Evolutionary conservation across 2,797 vertebrate genomes (phyloP).

Genomic region (Centroberyx gerrardi): DNA sequence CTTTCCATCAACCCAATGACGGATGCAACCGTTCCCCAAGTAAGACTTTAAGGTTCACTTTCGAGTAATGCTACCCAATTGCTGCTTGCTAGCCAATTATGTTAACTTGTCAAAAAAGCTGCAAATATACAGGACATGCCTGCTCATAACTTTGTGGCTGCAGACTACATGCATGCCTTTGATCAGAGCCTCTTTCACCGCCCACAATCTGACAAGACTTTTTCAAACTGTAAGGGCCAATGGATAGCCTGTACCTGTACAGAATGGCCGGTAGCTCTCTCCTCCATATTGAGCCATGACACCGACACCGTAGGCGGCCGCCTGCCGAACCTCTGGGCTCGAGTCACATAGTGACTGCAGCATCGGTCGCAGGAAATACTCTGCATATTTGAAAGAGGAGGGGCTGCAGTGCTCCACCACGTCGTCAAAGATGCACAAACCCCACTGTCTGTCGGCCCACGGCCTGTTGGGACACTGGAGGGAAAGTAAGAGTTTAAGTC

Average conservation of each 20-base stretch:
- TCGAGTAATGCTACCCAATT: too few species aligned
- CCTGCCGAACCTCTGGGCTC: conserved; percentile 96
- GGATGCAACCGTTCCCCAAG: too few species aligned
- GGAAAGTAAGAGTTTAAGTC: accelerated
- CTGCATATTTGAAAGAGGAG: conserved; percentile 95
- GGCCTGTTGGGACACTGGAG: conserved; percentile 94
- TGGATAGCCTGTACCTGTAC: conserved; percentile 88
- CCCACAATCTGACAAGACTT: too few species aligned
- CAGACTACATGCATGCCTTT: too few species aligned
- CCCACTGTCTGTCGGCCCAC: conserved; percentile 98
- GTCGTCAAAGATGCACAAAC: conserved; percentile 98
- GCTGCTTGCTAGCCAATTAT: too few species aligned
- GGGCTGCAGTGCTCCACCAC: conserved; percentile 98
- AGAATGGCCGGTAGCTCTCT: conserved; percentile 94
- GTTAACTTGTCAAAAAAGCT: too few species aligned
- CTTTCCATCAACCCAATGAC: too few species aligned
- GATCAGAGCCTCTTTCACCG: too few species aligned
- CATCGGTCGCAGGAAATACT: conserved; percentile 95
- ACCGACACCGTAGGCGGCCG: conserved; percentile 95
- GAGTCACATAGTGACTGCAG: conserved; percentile 94
- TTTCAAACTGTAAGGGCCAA: too few species aligned
- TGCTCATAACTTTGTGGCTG: too few species aligned
- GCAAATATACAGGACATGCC: too few species aligned
- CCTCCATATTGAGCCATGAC: conserved; percentile 98
- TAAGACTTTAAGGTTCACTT: too few species aligned